phyloP scores from a whole-genome alignment of 2,888 invertebrate species.

The Metellina segmentata region DNA sequence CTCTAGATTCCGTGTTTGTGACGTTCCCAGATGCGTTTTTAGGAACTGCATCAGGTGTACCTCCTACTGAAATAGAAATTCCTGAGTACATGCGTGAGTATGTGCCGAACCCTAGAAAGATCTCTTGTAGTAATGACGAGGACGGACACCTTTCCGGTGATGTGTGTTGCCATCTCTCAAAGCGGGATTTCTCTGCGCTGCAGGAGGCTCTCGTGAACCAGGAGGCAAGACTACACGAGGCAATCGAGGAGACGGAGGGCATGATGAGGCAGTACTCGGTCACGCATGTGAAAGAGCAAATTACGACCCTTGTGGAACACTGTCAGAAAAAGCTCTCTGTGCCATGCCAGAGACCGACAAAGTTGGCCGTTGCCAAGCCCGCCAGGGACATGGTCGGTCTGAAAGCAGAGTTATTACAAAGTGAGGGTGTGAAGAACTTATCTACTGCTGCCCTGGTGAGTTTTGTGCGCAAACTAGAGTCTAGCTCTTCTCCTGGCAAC shows the following conservation, averaged over 20 bases:
- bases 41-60: neutral
- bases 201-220: neutral
- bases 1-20: neutral
- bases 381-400: conserved; percentile 50
- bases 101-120: no score
- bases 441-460: conserved; percentile 84
- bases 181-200: neutral
- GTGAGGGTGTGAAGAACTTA: conserved; percentile 81
- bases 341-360: conserved; percentile 78
- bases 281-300: conserved; percentile 88
- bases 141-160: neutral
- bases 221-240: neutral
- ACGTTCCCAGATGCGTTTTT: conserved; percentile 34
- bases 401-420: conserved; percentile 80
- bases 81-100: neutral
- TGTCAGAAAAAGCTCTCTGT: conserved; percentile 83
- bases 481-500: conserved; percentile 80
- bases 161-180: neutral
- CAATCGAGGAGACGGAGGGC: conserved; percentile 14
- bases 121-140: neutral
- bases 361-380: neutral
- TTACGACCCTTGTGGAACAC: conserved; percentile 88
- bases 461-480: conserved; percentile 84
- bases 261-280: conserved; percentile 1
- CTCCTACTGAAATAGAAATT: neutral